Conservation (phyloP, 2,797 vertebrate species). For the Eulemur mongoz region DNA sequence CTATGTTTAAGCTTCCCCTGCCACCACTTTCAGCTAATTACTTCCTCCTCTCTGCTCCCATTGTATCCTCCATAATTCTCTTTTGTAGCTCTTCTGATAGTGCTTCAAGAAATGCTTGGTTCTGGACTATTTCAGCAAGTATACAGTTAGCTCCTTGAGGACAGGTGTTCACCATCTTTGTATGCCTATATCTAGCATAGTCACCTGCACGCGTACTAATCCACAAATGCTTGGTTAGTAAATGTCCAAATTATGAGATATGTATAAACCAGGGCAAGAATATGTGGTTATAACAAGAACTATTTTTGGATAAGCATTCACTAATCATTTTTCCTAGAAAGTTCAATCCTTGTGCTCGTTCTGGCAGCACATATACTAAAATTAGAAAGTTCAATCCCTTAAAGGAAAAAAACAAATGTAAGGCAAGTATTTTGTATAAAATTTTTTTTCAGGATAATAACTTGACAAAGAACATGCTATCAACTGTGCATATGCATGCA, state of each 20-base stretch:
- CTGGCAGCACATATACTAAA: not conserved
- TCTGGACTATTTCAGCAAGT: not conserved
- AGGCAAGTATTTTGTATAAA: not conserved
- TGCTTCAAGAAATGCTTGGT: not conserved
- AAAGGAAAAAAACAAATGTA: not conserved
- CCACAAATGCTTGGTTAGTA: not conserved
- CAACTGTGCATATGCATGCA: not conserved
- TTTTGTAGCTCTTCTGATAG: not conserved
- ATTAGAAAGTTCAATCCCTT: not conserved
- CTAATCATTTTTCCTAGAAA: constrained; percentile 6
- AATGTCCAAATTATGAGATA: not conserved
- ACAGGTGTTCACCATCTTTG: not conserved
- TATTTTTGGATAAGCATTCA: not conserved
- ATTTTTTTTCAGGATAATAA: not conserved
- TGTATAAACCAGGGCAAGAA: not conserved
- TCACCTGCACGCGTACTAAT: not conserved
- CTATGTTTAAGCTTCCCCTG: not conserved
- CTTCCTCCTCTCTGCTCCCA: not conserved
- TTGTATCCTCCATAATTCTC: not conserved
- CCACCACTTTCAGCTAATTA: not conserved
- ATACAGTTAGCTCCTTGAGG: not conserved
- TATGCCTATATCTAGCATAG: not conserved
- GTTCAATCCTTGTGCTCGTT: not conserved
- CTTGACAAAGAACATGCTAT: not conserved
- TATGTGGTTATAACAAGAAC: not conserved